Conservation (phyloP, 2,888 invertebrate species). For the Drosophila sordidapex region DNA sequence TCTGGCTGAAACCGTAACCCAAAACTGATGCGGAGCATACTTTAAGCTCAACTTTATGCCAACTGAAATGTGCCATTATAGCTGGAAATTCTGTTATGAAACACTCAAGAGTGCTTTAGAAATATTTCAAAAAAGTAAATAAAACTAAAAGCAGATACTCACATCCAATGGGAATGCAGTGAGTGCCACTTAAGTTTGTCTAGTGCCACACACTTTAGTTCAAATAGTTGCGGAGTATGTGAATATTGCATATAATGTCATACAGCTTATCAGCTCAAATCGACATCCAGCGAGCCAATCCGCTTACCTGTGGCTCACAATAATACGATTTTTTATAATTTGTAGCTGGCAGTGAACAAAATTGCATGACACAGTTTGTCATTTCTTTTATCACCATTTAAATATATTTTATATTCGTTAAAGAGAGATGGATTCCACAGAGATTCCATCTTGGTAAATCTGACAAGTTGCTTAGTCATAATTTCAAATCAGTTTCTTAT, state of each 20-base stretch:
- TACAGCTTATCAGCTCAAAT: neutral
- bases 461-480: neutral
- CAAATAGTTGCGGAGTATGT: neutral
- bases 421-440: neutral
- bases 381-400: neutral
- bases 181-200: neutral
- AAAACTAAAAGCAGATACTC: neutral
- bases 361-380: neutral
- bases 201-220: neutral
- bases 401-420: neutral
- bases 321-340: neutral
- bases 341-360: neutral
- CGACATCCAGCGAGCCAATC: neutral
- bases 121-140: conserved; percentile 4
- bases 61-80: conserved; percentile 3
- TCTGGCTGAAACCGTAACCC: conserved; percentile 4
- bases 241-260: neutral
- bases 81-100: conserved; percentile 13
- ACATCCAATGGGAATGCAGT: neutral
- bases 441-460: neutral
- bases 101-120: conserved; percentile 7
- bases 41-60: conserved; percentile 25
- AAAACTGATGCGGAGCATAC: conserved; percentile 14
- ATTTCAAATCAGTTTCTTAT: neutral
- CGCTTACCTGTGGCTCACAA: neutral